phyloP scores from a whole-genome alignment of 2,888 invertebrate genomes.

The Lordiphosa fenestrarum region DNA sequence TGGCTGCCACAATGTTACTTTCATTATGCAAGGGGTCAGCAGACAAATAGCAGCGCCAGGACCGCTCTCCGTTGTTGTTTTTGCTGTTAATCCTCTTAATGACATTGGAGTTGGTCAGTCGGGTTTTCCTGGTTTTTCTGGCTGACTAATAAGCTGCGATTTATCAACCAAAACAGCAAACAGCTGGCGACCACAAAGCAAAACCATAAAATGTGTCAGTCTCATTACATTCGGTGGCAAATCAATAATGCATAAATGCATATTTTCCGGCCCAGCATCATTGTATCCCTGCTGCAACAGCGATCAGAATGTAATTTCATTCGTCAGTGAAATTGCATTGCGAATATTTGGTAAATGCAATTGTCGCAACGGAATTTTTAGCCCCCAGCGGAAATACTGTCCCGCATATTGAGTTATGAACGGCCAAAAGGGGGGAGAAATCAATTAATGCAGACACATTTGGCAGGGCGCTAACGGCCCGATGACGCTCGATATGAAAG shows the following conservation, averaged over 20 bases:
- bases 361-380: constrained; percentile 40
- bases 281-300: constrained; percentile 4
- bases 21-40: constrained; percentile 73
- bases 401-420: constrained; percentile 18
- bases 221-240: constrained; percentile 10
- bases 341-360: constrained; percentile 61
- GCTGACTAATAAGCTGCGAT: constrained; percentile 61
- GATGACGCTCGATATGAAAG: constrained; percentile 58
- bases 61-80: constrained; percentile 8
- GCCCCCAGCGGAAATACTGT: neutral
- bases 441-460: constrained; percentile 61
- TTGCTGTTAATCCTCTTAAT: constrained; percentile 37
- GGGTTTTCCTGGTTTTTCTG: constrained; percentile 24
- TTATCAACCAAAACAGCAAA: constrained; percentile 44
- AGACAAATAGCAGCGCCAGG: constrained; percentile 31
- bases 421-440: constrained; percentile 24
- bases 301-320: constrained; percentile 51
- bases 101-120: constrained; percentile 54
- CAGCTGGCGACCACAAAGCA: constrained; percentile 1
- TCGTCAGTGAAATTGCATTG: constrained; percentile 27
- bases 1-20: constrained; percentile 72
- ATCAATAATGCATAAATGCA: constrained; percentile 28
- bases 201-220: constrained; percentile 7
- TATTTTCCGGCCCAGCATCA: constrained; percentile 21
- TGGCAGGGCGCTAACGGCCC: constrained; percentile 37